A percentile compares a stretch with the other conserved stretches of the same genome.
These are phyloP conservation scores for Spodoptera litura DNA, from an alignment of 1,140 invertebrate genomes.

Conservation along the genomic window DNA sequence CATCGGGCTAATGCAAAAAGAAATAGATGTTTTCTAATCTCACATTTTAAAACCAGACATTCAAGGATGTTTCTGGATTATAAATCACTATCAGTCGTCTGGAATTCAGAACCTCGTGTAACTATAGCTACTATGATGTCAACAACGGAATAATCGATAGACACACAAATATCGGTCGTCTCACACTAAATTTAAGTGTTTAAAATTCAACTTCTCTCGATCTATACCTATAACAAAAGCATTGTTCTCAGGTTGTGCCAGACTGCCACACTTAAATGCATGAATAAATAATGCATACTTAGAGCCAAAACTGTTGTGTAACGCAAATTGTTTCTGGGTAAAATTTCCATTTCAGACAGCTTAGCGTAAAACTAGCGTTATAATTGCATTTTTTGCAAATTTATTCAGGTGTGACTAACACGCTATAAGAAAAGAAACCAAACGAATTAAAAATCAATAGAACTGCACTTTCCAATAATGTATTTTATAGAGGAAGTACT, in stretches of 20 bases:
- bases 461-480: too few relatives aligned
- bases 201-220: not conserved
- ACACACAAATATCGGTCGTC: too few relatives aligned
- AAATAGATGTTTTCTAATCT: not conserved
- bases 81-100: too few relatives aligned
- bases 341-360: slow-evolving; percentile 19
- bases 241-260: slow-evolving; percentile 10
- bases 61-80: too few relatives aligned
- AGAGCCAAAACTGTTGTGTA: not conserved
- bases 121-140: too few relatives aligned
- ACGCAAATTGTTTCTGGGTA: slow-evolving; percentile 3
- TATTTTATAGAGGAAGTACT: too few relatives aligned
- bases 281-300: slow-evolving; percentile 17
- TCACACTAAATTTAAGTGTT: not conserved
- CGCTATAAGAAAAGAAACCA: not conserved
- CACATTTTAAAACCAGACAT: too few relatives aligned
- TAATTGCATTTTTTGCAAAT: not conserved
- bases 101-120: too few relatives aligned
- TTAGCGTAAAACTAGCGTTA: not conserved
- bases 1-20: not conserved
- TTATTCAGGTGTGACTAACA: not conserved
- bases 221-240: not conserved
- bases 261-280: not conserved
- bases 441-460: too few relatives aligned
- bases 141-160: too few relatives aligned